Percentiles rank a stretch among this genome's conserved stretches.
Evolutionary conservation across 2,113 vertebrate genomes (phyloP).

Genomic region (Pluvianellus socialis): DNA sequence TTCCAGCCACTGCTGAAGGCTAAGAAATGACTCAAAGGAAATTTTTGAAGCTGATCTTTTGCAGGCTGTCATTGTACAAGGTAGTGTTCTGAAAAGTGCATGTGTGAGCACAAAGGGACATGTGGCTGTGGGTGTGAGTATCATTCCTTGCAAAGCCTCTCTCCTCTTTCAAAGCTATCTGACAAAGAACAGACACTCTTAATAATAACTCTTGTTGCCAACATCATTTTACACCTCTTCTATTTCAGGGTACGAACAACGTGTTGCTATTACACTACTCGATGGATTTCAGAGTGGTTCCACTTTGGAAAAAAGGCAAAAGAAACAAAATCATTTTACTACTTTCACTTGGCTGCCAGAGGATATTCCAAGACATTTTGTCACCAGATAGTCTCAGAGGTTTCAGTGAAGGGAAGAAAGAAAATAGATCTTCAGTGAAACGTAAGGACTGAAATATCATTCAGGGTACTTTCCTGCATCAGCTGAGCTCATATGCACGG

Average conservation of each 20-base stretch:
- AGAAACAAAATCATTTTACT: conserved; percentile 18
- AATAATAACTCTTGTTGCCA: background rate
- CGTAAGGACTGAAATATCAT: background rate
- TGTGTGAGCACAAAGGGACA: background rate
- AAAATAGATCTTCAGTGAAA: conserved; percentile 4
- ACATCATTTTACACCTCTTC: conserved; percentile 5
- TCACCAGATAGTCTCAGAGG: background rate
- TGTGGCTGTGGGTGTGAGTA: background rate
- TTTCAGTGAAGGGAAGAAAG: conserved; percentile 25
- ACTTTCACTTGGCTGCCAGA: conserved; percentile 5
- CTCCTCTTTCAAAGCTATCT: background rate
- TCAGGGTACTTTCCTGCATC: background rate
- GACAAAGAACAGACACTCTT: background rate
- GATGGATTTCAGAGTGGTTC: background rate
- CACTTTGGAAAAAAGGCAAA: background rate
- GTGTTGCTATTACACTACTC: background rate
- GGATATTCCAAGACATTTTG: conserved; percentile 4
- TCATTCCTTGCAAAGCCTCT: background rate
- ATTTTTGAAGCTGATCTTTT: background rate
- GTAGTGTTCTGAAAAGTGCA: background rate
- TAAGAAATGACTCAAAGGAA: background rate
- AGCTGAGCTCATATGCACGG: background rate
- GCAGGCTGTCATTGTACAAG: background rate
- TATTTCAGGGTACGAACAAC: background rate
- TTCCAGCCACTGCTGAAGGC: background rate